These are phyloP conservation scores for Diceros bicornis DNA, from an alignment of 2,797 vertebrate genomes.

Conservation along the genomic window DNA sequence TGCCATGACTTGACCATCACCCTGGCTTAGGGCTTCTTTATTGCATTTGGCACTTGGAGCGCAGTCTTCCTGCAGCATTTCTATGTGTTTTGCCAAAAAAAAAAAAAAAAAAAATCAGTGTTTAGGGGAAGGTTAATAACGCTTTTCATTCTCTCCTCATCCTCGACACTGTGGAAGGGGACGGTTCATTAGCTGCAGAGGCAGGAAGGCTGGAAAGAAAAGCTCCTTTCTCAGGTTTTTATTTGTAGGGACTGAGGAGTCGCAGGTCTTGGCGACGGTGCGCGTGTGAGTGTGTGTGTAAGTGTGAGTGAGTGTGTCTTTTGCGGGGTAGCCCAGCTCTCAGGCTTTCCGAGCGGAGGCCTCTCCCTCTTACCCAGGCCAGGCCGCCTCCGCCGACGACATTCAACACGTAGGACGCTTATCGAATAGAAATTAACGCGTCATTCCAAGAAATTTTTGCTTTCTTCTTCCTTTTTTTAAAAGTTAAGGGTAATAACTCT, in stretches of 20 bases:
- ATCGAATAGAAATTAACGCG: not conserved
- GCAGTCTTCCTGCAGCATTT: slow-evolving; percentile 60
- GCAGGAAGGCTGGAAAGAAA: slow-evolving; percentile 50
- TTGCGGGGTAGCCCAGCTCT: not conserved
- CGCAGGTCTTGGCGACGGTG: not conserved
- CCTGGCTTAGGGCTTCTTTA: slow-evolving; percentile 73
- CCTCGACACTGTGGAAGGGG: slow-evolving; percentile 47
- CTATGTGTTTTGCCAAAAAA: slow-evolving; percentile 32
- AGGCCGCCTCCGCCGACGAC: not conserved
- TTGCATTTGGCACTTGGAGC: slow-evolving; percentile 76
- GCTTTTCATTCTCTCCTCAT: slow-evolving; percentile 20
- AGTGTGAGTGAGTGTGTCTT: not conserved
- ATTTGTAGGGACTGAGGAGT: not conserved
- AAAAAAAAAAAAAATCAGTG: slow-evolving; percentile 42
- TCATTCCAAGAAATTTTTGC: not conserved
- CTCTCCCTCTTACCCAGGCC: not conserved
- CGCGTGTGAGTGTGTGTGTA: not conserved
- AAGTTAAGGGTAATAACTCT: slow-evolving; percentile 25
- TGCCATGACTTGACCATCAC: slow-evolving; percentile 80
- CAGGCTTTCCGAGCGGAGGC: not conserved
- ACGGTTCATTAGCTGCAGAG: slow-evolving; percentile 66
- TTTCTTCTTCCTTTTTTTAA: not conserved
- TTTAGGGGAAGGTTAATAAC: slow-evolving; percentile 75
- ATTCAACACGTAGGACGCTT: not conserved
- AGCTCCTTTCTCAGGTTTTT: slow-evolving; percentile 5